Evolutionary conservation across 1,140 invertebrate genomes (phyloP), one percentile per base, ranked within the genome.

Genomic region (Hestina assimilis): DNA sequence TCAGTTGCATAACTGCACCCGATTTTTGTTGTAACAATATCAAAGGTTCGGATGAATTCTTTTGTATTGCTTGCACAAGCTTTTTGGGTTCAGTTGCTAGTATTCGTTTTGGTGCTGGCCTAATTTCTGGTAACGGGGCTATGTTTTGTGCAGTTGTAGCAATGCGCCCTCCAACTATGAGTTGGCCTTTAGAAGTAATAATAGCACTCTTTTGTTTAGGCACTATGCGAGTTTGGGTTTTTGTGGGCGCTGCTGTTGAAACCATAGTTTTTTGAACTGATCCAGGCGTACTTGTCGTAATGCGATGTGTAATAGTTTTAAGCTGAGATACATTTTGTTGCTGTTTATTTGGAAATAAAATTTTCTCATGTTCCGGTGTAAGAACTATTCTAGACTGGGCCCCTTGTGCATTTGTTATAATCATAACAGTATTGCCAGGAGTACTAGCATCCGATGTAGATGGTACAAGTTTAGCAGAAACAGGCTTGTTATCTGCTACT

Each of bases 391-490:
- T 81, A 19, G 90, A 90, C 54, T 91, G 90, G 17, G 89, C 79
- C 26, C 90, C 90, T 59, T 91, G 91, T 26, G 90, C 83, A 61
- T 92, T 90, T 0, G 91, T 92, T 19, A 92, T 85, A 24, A 92
- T 91, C 90, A 92, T 91, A 6, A 92, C 89, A 33, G 91, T 91
- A 63, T 69, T 74, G 21, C 75, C 77, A 14, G 81, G 65, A 35
- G 72, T 52, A 50, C 24, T 79, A 53, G 83, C 40, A 40, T 79
- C 72, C 6, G 79, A 61, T 7, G 71, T 61, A 1, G 76, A 72
- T 4, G 79, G 73, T 59, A 86, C 57, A 26, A 86, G 62, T 61
- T 83, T 93, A 79, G 47, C 92, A 66, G 53, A 90, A 87, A 88
- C 82, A 17, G 85, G 70, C 58, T 86, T 88, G 50, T 69, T 83